A percentile compares a stretch with the other conserved stretches of the same genome.
These are phyloP conservation scores for Artemia franciscana DNA, from an alignment of 1,140 invertebrate genomes.

Conservation along the genomic window DNA sequence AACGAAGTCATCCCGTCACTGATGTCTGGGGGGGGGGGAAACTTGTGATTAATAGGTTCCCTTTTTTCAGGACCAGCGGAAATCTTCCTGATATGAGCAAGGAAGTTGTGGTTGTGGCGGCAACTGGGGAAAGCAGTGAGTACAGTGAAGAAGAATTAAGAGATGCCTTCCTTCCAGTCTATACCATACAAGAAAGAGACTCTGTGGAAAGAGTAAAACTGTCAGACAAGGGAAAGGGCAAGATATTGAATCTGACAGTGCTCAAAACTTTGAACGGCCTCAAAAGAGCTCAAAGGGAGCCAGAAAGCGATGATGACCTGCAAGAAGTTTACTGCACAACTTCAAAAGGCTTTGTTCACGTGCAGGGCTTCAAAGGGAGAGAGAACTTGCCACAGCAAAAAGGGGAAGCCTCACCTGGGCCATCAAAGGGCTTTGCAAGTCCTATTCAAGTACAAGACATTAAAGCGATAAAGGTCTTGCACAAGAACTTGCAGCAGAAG, in stretches of 20 bases:
- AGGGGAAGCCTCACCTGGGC: neutral
- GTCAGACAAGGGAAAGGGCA: neutral
- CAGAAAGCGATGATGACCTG: neutral
- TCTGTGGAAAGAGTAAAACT: neutral
- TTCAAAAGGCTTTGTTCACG: neutral
- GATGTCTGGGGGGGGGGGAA: no score
- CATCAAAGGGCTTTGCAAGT: neutral
- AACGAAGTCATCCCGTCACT: no score
- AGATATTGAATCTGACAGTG: neutral
- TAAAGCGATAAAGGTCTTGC: neutral
- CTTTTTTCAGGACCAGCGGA: no score
- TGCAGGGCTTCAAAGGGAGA: neutral
- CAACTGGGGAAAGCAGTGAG: neutral
- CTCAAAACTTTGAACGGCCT: neutral
- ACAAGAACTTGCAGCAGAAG: neutral
- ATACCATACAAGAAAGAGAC: neutral
- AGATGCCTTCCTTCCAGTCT: neutral
- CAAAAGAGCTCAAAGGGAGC: neutral
- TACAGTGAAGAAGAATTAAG: neutral
- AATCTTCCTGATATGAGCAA: no score
- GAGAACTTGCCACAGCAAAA: neutral
- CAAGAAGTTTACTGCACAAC: neutral
- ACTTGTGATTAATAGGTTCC: no score
- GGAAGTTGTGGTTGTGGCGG: neutral
- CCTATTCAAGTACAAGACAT: neutral